Conservation (phyloP, 2,797 vertebrate genomes). For the Uromys caudimaculatus region DNA sequence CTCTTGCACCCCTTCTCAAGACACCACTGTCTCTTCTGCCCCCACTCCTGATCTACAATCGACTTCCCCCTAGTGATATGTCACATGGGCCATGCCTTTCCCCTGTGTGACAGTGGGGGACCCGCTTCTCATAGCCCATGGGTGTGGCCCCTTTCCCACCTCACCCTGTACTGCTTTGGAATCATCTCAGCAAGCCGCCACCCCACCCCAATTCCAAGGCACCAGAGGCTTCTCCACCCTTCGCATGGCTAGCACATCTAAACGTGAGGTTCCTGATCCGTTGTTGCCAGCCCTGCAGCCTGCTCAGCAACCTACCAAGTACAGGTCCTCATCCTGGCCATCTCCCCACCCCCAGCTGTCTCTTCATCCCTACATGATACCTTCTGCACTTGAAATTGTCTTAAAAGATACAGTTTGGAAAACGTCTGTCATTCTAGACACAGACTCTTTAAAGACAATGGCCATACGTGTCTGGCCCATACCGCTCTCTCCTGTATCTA, state of each 20-base stretch:
- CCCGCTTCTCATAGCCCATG: background rate
- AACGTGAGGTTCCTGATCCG: background rate
- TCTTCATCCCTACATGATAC: background rate
- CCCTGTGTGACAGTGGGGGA: background rate
- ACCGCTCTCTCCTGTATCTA: background rate
- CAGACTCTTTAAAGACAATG: background rate
- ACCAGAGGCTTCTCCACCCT: background rate
- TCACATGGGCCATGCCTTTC: background rate
- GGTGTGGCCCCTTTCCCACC: background rate
- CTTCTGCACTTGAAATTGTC: background rate
- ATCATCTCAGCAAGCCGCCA: accelerated
- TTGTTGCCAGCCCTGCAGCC: background rate
- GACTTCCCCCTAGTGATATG: background rate
- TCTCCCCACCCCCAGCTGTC: background rate
- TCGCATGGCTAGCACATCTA: background rate
- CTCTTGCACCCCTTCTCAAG: background rate
- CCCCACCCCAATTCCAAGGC: background rate
- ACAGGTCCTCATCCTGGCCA: accelerated
- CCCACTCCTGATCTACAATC: background rate
- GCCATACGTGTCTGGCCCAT: background rate
- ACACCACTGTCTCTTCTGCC: background rate
- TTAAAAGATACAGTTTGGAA: background rate
- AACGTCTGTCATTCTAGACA: background rate
- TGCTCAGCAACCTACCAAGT: background rate
- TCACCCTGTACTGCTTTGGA: background rate